These are phyloP conservation scores for Climacteris rufus DNA, from an alignment of 2,113 vertebrate genomes.

Conservation along the genomic window DNA sequence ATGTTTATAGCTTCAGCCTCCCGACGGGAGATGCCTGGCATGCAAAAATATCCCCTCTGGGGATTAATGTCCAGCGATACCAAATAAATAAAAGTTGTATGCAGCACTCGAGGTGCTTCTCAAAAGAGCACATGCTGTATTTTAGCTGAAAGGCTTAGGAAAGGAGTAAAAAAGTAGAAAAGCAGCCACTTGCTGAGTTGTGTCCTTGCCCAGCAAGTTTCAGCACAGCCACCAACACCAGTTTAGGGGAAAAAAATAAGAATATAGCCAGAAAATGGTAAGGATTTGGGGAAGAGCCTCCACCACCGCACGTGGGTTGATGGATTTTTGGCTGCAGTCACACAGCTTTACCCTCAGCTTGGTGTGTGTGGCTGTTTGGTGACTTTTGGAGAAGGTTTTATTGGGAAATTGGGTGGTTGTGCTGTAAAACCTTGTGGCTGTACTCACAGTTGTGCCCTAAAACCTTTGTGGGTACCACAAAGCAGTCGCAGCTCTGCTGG, in stretches of 20 bases:
- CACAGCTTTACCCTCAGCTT: neutral
- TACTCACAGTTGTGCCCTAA: neutral
- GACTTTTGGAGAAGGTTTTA: neutral
- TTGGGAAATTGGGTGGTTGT: neutral
- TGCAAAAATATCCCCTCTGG: neutral
- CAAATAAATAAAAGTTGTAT: neutral
- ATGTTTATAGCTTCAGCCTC: neutral
- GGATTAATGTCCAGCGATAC: neutral
- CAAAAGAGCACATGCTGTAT: neutral
- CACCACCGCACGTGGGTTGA: rapidly evolving
- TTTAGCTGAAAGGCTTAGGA: neutral
- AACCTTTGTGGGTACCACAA: neutral
- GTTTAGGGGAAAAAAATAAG: neutral
- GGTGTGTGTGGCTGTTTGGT: neutral
- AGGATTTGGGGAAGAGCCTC: neutral
- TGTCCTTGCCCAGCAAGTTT: neutral
- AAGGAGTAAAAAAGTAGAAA: neutral
- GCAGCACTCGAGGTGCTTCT: neutral
- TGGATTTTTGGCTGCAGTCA: neutral
- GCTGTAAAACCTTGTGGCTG: neutral
- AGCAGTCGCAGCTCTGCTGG: neutral
- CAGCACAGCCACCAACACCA: neutral
- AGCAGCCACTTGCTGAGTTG: neutral
- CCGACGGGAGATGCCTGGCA: neutral
- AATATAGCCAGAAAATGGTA: neutral